Conservation (phyloP, 2,797 vertebrate genomes). For the Myotis planiceps region DNA sequence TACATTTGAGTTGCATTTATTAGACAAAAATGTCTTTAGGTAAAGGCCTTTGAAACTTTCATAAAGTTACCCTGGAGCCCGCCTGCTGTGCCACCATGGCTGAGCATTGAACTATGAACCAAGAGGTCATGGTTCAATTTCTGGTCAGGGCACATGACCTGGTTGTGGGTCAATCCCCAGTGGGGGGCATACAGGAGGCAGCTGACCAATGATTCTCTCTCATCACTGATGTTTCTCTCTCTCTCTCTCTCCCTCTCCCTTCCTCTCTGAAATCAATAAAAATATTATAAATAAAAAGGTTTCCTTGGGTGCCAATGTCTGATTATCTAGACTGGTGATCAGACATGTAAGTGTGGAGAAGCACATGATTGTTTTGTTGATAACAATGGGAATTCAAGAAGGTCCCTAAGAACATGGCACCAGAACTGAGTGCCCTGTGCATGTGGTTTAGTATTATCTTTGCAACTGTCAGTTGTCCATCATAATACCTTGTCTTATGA, state of each 20-base stretch:
- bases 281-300: background rate
- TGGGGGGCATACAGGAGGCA: no score
- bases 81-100: no score
- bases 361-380: background rate
- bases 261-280: no score
- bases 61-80: background rate
- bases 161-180: no score
- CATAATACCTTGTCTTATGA: background rate
- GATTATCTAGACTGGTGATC: background rate
- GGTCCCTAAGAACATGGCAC: background rate
- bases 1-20: slow-evolving; percentile 6
- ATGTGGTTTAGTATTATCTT: background rate
- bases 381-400: background rate
- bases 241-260: no score
- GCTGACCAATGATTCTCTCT: no score
- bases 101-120: no score
- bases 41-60: background rate
- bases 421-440: background rate
- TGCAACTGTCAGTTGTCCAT: background rate
- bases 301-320: background rate
- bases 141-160: no score
- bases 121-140: no score
- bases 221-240: no score
- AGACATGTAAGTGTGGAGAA: background rate
- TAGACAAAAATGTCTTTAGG: background rate